phyloP scores from a whole-genome alignment of 2,797 vertebrate species.

The Okamejei kenojei region DNA sequence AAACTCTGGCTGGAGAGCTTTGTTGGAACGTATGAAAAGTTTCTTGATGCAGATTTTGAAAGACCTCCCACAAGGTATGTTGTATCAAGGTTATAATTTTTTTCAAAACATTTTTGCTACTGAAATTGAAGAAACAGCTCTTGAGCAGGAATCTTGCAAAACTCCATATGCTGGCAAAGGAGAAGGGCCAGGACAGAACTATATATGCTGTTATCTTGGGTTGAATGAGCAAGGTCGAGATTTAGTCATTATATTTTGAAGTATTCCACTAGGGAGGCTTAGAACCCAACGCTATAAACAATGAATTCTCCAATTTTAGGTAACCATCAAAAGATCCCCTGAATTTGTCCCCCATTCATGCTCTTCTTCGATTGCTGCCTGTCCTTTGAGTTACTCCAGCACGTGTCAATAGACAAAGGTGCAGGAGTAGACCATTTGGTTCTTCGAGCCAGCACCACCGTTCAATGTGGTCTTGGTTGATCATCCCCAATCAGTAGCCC shows the following conservation, averaged over 20 bases:
- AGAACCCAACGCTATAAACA: too few species aligned
- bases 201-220: not conserved
- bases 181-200: too few species aligned
- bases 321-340: too few species aligned
- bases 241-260: not conserved
- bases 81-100: not conserved
- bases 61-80: conserved; percentile 85
- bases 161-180: not conserved
- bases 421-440: too few species aligned
- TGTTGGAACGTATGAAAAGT: conserved; percentile 86
- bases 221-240: not conserved
- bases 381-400: too few species aligned
- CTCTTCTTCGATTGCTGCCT: too few species aligned
- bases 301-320: too few species aligned
- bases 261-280: not conserved
- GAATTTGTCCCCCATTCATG: too few species aligned
- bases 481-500: too few species aligned
- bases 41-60: conserved; percentile 92
- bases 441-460: too few species aligned
- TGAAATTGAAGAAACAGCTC: not conserved
- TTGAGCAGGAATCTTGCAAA: not conserved
- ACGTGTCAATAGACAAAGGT: too few species aligned
- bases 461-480: too few species aligned
- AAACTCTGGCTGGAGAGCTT: conserved; percentile 94
- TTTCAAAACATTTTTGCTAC: not conserved